phyloP scores from a whole-genome alignment of 2,888 invertebrate genomes.

The Hemaris fuciformis region DNA sequence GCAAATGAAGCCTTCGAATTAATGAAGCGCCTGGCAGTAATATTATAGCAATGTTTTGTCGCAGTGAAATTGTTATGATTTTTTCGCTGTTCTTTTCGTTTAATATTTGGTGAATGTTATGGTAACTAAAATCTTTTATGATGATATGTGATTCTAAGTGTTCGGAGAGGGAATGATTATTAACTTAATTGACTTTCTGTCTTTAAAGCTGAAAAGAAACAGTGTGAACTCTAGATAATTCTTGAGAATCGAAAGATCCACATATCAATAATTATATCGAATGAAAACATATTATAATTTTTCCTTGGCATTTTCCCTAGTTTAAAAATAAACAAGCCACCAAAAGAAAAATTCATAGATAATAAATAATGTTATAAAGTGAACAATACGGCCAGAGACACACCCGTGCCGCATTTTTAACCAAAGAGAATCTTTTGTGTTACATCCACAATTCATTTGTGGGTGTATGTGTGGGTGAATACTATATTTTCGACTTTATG shows the following conservation, averaged over 20 bases:
- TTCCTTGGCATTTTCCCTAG: neutral
- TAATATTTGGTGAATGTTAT: too few species aligned
- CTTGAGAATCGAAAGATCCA: too few species aligned
- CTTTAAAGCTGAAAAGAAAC: too few species aligned
- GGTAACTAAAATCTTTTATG: too few species aligned
- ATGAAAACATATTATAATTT: neutral
- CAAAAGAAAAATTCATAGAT: constrained; percentile 12
- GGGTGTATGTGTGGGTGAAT: neutral
- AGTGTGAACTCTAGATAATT: too few species aligned
- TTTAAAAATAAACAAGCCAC: neutral
- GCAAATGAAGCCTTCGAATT: neutral
- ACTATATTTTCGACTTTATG: neutral
- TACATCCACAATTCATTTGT: constrained; percentile 36
- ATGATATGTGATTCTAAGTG: too few species aligned
- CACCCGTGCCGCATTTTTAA: constrained; percentile 41
- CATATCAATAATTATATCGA: neutral
- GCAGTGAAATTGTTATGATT: neutral
- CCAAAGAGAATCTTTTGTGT: constrained; percentile 37
- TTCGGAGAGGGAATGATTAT: too few species aligned
- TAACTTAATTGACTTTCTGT: too few species aligned
- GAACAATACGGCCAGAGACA: constrained; percentile 30
- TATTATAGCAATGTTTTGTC: neutral
- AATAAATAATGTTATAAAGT: constrained; percentile 33
- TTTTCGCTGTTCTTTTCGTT: neutral
- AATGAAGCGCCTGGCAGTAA: neutral